Conservation (phyloP, 2,888 invertebrate species). For the Leucoptera coffeella region DNA sequence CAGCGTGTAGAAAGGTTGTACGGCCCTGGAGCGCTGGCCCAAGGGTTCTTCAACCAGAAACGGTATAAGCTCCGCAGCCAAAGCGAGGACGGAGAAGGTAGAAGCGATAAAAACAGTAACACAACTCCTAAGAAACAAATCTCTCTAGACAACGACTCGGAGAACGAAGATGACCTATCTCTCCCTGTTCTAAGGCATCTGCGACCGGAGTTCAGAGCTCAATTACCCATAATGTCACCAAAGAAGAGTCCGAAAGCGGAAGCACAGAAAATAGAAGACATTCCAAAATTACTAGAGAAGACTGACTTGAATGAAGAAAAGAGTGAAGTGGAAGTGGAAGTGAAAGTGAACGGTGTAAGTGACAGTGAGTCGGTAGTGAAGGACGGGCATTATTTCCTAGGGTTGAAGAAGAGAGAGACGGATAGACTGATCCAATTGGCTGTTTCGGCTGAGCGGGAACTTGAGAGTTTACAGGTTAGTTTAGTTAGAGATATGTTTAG, state of each 20-base stretch:
- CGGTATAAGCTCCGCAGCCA: constrained; percentile 39
- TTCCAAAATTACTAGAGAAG: constrained; percentile 14
- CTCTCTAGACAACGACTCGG: constrained; percentile 16
- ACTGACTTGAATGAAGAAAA: constrained; percentile 6
- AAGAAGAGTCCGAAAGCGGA: constrained; percentile 39
- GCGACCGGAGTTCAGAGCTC: constrained; percentile 80
- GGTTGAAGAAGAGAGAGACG: constrained; percentile 67
- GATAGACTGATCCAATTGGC: constrained; percentile 62
- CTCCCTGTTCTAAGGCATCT: constrained; percentile 78
- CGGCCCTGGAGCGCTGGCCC: constrained; percentile 80
- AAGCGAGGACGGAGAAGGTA: constrained; percentile 30
- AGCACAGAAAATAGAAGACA: constrained; percentile 25
- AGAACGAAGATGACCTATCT: constrained; percentile 19
- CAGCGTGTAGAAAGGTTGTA: constrained; percentile 84
- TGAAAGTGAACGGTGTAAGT: constrained; percentile 8
- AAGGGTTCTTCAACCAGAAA: constrained; percentile 72
- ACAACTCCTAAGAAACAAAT: constrained; percentile 14
- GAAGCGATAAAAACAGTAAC: constrained; percentile 34
- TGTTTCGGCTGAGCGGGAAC: constrained; percentile 62
- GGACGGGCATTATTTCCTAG: constrained; percentile 74
- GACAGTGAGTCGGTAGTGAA: constrained; percentile 37
- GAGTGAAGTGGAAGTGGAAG: constrained; percentile 10
- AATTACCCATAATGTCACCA: constrained; percentile 64
- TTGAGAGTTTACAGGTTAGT: constrained; percentile 53
- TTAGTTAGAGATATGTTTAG: too few species aligned